These are phyloP conservation scores for Squalus acanthias DNA, from an alignment of 2,797 vertebrate species.

Conservation along the genomic window DNA sequence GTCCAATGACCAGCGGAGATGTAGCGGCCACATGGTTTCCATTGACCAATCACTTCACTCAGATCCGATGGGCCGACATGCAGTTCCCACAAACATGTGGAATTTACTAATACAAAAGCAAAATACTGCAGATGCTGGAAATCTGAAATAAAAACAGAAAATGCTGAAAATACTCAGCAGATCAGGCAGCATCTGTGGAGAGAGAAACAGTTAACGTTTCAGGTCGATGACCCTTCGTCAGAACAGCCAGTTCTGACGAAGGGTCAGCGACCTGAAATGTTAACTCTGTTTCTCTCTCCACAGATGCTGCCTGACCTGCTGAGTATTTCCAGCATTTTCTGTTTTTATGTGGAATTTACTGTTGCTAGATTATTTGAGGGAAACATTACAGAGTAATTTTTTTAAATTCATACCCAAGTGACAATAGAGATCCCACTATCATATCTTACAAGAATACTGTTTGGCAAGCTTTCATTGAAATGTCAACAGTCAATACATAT, in stretches of 20 bases:
- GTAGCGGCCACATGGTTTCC: background rate
- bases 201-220: no score
- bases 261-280: no score
- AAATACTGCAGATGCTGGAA: no score
- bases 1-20: background rate
- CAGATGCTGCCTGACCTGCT: no score
- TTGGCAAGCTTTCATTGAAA: background rate
- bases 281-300: no score
- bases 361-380: background rate
- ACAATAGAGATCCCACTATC: background rate
- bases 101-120: background rate
- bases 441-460: background rate
- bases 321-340: no score
- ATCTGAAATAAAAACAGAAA: no score
- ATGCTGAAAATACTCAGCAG: no score
- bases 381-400: background rate
- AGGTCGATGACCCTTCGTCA: no score
- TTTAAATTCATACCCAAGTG: background rate
- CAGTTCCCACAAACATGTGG: background rate
- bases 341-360: background rate
- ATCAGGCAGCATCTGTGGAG: no score
- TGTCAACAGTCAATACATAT: background rate
- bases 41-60: background rate
- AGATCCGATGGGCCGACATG: background rate
- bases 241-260: no score